These are phyloP conservation scores for Hydrolagus affinis DNA, from an alignment of 2,113 vertebrate species.

Conservation along the genomic window DNA sequence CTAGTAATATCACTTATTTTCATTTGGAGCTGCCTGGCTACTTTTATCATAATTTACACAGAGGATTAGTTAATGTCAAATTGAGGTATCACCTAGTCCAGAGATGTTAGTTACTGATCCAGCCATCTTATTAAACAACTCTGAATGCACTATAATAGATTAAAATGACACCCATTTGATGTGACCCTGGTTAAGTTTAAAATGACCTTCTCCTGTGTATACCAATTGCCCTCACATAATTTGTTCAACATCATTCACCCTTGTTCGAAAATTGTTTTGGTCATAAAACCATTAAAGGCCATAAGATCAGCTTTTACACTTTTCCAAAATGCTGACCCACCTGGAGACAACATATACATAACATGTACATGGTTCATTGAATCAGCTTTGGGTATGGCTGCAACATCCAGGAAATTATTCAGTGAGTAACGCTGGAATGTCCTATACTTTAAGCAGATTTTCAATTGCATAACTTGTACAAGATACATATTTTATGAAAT, in stretches of 20 bases:
- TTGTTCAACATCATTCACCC: constrained; percentile 4
- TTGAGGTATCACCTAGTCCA: background rate
- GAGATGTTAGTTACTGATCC: background rate
- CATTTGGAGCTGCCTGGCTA: background rate
- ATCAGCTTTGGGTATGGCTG: background rate
- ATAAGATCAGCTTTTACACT: constrained; percentile 16
- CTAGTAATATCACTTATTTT: background rate
- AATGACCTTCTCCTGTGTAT: background rate
- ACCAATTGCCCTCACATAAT: constrained; percentile 18
- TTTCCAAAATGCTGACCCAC: constrained; percentile 13
- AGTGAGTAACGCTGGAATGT: background rate
- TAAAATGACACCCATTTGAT: constrained; percentile 15
- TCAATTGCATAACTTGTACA: background rate
- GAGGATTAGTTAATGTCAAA: background rate
- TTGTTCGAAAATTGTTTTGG: constrained; percentile 26
- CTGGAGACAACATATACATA: background rate
- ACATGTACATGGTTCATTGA: constrained; percentile 5
- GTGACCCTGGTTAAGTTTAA: constrained; percentile 23
- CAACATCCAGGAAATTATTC: constrained; percentile 22
- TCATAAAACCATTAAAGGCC: constrained; percentile 19
- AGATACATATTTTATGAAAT: constrained; percentile 27
- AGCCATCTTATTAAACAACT: background rate
- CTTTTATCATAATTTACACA: background rate
- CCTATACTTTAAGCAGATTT: background rate
- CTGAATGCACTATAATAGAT: background rate